Evolutionary conservation across 2,888 invertebrate species (phyloP), one percentile per base, ranked within the genome.

Genomic region (Stenichneumon culpator): DNA sequence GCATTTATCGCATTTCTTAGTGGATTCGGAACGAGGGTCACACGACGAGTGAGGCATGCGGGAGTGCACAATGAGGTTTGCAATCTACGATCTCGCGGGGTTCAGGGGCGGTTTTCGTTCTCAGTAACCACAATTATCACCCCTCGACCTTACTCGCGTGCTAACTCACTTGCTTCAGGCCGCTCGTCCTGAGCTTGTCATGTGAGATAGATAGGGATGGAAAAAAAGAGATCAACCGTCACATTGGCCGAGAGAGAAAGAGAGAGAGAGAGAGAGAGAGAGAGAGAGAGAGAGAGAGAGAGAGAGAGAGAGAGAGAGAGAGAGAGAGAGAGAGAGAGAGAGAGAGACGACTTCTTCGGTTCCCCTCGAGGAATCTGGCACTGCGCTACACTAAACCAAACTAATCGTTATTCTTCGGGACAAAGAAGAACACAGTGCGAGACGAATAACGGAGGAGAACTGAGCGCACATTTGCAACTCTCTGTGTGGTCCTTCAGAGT

Each of bases 111-210:
- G 87, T 88, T 89, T 86, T 68, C 54, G 67, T 50, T 77, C 86
- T 87, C 65, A 83, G 87, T 88, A 88, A 91, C 89, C 84, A 87
- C 89, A 91, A 91, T 91, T 91, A 91, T 90, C 90, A 88, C 90
- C 88, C 89, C 88, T 88, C 87, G 88, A 87, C 85, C 86, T 84
- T 83, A 84, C 86, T 90, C 88, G 85, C 86, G 90, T 88, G 84
- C 83, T 72, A 75, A 50, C 39, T 78, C 60, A 60, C 50, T 68
- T 44, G 52, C n/a, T 57, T 75, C 39, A 14, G 69, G 19, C 28
- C 50, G 50, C 52, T 7, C 22, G 32, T 70, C 54, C 5, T n/a
- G n/a, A 36, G 2, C 3, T 36, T 19, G 54, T 72, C 25, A 54
- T 14, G 54, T 36, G 19, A 36, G 36, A 19, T 6, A 7, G 19